Evolutionary conservation across 2,888 invertebrate genomes (phyloP).

Genomic region (Tetragonisca angustula): DNA sequence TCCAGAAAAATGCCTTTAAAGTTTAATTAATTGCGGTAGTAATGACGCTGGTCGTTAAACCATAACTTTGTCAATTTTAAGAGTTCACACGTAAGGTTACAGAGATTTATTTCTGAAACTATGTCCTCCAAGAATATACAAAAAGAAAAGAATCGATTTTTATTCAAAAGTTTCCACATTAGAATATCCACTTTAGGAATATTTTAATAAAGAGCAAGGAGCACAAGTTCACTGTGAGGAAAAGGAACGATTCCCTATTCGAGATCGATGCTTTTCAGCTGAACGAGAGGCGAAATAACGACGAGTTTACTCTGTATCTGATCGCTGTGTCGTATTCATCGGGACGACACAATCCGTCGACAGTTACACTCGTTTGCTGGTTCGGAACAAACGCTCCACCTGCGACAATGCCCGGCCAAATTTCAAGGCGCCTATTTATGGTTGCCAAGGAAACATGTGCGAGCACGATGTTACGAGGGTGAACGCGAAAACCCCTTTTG

Average conservation of each 20-base stretch:
- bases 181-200: no score
- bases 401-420: slow-evolving; percentile 46
- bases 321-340: background rate
- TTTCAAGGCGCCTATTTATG: slow-evolving; percentile 64
- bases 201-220: no score
- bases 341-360: background rate
- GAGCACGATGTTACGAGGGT: slow-evolving; percentile 55
- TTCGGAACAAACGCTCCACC: slow-evolving; percentile 42
- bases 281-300: background rate
- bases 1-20: no score
- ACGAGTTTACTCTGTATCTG: background rate
- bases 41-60: no score
- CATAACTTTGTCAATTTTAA: no score
- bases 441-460: slow-evolving; percentile 68
- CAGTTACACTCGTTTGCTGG: background rate
- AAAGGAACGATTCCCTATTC: background rate
- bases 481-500: slow-evolving; percentile 57
- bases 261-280: background rate
- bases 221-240: no score
- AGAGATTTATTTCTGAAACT: no score
- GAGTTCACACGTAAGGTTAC: no score
- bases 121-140: no score
- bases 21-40: no score
- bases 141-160: no score
- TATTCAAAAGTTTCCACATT: no score